These are phyloP conservation scores for Platycercus adscitus DNA, from an alignment of 2,113 vertebrate genomes.

Conservation along the genomic window DNA sequence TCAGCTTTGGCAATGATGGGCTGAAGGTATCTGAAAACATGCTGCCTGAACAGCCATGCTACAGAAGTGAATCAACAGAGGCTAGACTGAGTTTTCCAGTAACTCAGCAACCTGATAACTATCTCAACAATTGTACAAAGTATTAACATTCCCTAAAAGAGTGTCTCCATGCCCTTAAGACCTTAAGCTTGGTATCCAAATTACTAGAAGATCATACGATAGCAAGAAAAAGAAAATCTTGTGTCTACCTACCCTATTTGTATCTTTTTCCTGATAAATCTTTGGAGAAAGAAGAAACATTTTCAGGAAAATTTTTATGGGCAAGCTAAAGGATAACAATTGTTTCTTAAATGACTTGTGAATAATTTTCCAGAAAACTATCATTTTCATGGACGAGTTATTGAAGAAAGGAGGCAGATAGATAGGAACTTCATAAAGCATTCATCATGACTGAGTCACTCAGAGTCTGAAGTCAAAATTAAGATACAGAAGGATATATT, in stretches of 20 bases:
- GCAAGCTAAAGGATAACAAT: background rate
- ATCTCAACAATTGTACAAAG: background rate
- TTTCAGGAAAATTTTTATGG: background rate
- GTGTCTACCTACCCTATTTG: background rate
- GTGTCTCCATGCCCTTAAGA: background rate
- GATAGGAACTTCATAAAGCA: background rate
- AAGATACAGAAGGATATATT: background rate
- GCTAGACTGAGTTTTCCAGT: background rate
- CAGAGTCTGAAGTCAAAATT: slow-evolving; percentile 9
- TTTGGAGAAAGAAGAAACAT: background rate
- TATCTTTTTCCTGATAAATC: background rate
- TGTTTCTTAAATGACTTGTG: background rate
- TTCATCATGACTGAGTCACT: background rate
- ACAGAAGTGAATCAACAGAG: background rate
- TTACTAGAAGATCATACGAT: background rate
- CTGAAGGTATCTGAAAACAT: background rate
- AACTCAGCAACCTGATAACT: background rate
- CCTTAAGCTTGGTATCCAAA: background rate
- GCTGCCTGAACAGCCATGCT: background rate
- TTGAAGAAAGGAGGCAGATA: background rate
- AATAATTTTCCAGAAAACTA: slow-evolving; percentile 2
- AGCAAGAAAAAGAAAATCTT: background rate
- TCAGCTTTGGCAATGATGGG: background rate
- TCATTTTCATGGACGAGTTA: background rate
- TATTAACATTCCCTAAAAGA: background rate